Evolutionary conservation across 2,113 vertebrate genomes (phyloP), one percentile per base, ranked within the genome.

Genomic region (Ciconia boyciana): DNA sequence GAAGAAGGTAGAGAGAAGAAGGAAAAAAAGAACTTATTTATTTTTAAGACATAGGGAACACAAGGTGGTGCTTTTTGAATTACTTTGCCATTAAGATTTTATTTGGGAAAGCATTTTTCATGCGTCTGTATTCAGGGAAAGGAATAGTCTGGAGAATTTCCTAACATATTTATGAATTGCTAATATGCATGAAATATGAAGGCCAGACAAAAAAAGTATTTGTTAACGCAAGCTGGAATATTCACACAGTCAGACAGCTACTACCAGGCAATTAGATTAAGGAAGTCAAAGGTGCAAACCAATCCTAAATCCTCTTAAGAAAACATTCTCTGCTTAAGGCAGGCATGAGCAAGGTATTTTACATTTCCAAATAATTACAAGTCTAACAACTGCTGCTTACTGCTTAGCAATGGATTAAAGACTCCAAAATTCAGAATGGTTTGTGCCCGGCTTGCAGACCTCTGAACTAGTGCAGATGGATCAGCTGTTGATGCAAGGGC

Each of bases 191-290:
- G 64, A 90, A 93, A 87, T 76, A 34, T 29, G 48, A 90, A 90
- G 39, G 39, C 49, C 34, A 86, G 60, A 51, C 3, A 2, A 62
- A 61, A 93, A 91, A 70, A 93, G 28, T 61, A 83, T 71, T 89
- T 92, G 58, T 91, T 96, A 96, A 52, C 6, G 5, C 29, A 92
- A 89, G 31, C 44, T 86, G 66, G 34, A 95, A 90, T 92, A 87
- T 65, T 87, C 69, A 82, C 11, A 5, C 43, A 69, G 52, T 79
- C 54, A 94, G 71, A 58, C 16, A 88, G 28, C 48, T 93, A 88
- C 62, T 81, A 87, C 13, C 19, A 91, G 43, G 69, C 64, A 96
- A 89, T 88, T 90, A 76, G 57, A 86, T 71, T 71, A 69, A 75
- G 44, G 77, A 95, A 93, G 52, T 75, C 28, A 77, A 83, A 90